phyloP scores from a whole-genome alignment of 2,797 vertebrate species.

The Furcifer pardalis region DNA sequence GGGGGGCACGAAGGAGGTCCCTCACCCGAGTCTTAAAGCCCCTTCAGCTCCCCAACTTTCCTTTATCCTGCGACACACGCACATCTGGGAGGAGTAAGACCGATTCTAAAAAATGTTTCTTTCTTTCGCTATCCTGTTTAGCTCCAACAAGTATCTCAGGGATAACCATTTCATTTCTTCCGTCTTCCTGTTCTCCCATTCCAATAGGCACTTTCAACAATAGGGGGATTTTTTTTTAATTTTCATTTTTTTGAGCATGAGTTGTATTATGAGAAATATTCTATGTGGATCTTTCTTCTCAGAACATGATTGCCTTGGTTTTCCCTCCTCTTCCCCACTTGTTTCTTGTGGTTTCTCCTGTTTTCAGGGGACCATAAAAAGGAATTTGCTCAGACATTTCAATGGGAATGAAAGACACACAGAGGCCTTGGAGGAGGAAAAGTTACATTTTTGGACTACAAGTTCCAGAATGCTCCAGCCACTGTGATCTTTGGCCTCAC shows the following conservation, averaged over 20 bases:
- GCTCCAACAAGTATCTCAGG: slow-evolving; percentile 54
- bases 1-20: too few species aligned
- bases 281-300: not conserved
- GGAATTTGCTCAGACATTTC: not conserved
- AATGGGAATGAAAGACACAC: not conserved
- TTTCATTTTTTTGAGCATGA: not conserved
- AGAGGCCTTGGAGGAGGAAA: not conserved
- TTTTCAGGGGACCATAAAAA: not conserved
- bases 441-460: too few species aligned
- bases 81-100: not conserved
- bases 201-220: slow-evolving; percentile 60
- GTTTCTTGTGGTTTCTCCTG: not conserved
- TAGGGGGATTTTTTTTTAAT: not conserved
- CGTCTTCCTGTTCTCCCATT: not conserved
- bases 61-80: slow-evolving; percentile 35
- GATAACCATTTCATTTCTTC: slow-evolving; percentile 14
- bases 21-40: too few species aligned
- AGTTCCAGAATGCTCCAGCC: too few species aligned
- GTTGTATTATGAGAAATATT: not conserved
- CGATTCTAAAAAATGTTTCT: slow-evolving; percentile 37
- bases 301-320: not conserved
- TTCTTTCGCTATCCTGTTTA: not conserved
- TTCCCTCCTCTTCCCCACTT: not conserved
- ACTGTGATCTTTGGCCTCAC: too few species aligned
- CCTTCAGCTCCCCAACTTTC: not conserved